Evolutionary conservation across 1,140 invertebrate species (phyloP).

Genomic region (Anastrepha obliqua): DNA sequence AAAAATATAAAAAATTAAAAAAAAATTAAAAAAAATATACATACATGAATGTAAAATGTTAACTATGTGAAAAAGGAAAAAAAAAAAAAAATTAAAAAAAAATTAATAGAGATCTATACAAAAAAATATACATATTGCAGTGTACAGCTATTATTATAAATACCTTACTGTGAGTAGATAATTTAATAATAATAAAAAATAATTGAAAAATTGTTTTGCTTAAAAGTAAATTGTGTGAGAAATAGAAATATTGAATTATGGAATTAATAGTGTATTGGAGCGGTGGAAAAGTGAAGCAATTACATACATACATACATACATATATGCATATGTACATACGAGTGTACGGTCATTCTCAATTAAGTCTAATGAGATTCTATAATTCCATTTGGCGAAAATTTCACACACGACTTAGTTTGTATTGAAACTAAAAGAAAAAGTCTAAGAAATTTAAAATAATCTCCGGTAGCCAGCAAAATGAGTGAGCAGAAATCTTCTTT

Average conservation of each 20-base stretch:
- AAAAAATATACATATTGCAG: not conserved
- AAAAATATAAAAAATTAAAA: too few species aligned
- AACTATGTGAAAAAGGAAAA: not conserved
- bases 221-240: not conserved
- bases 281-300: not conserved
- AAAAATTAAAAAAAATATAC: not conserved
- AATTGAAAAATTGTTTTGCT: not conserved
- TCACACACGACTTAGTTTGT: too few species aligned
- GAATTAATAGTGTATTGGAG: not conserved
- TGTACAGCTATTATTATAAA: not conserved
- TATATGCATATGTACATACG: not conserved
- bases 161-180: conserved; percentile 9
- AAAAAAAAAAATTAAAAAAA: not conserved
- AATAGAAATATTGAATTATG: not conserved
- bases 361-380: too few species aligned
- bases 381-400: too few species aligned
- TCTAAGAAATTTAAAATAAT: not conserved
- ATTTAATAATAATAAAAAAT: not conserved
- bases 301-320: not conserved
- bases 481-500: too few species aligned
- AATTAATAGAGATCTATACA: not conserved
- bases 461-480: too few species aligned
- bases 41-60: not conserved
- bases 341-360: too few species aligned
- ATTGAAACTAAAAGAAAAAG: not conserved